Percentiles rank a stretch among this genome's conserved stretches.
Evolutionary conservation across 2,797 vertebrate genomes (phyloP).

Genomic region (Danionella dracula): DNA sequence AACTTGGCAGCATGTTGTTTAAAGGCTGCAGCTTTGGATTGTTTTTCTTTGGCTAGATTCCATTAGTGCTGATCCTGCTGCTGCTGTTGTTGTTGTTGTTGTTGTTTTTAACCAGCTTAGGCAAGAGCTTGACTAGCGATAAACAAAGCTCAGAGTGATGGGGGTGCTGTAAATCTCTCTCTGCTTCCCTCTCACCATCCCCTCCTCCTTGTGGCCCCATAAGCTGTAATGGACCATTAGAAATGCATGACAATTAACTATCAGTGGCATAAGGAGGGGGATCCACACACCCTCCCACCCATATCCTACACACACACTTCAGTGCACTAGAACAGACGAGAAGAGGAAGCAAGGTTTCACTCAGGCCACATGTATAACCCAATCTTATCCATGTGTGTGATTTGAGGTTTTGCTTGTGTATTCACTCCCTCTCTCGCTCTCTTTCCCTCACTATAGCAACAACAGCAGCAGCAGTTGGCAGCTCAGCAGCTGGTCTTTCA

Average conservation of each 20-base stretch:
- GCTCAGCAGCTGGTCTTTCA: constrained; percentile 99
- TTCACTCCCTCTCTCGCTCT: constrained; percentile 41
- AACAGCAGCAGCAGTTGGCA: constrained; percentile 91
- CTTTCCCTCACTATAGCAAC: constrained; percentile 65
- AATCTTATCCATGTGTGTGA: constrained; percentile 26
- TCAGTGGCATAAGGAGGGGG: constrained; percentile 40
- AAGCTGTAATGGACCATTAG: constrained; percentile 70
- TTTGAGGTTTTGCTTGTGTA: constrained; percentile 19
- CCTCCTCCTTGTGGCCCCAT: constrained; percentile 51
- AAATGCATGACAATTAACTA: constrained; percentile 72
- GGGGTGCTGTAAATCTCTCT: constrained; percentile 30
- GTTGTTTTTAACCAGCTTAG: constrained; percentile 54
- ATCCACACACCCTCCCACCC: constrained; percentile 7
- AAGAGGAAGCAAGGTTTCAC: neutral
- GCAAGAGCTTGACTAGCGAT: constrained; percentile 59
- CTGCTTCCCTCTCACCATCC: constrained; percentile 26
- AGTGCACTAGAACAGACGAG: neutral
- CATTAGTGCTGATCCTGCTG: constrained; percentile 50
- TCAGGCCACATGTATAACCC: constrained; percentile 22
- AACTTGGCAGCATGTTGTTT: neutral
- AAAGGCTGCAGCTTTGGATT: constrained; percentile 16
- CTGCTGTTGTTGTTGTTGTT: constrained; percentile 57
- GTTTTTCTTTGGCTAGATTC: constrained; percentile 44
- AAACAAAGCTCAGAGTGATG: constrained; percentile 56
- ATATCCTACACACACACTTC: neutral